These are phyloP conservation scores for Aramus guarauna DNA, from an alignment of 2,113 vertebrate genomes.

Conservation along the genomic window DNA sequence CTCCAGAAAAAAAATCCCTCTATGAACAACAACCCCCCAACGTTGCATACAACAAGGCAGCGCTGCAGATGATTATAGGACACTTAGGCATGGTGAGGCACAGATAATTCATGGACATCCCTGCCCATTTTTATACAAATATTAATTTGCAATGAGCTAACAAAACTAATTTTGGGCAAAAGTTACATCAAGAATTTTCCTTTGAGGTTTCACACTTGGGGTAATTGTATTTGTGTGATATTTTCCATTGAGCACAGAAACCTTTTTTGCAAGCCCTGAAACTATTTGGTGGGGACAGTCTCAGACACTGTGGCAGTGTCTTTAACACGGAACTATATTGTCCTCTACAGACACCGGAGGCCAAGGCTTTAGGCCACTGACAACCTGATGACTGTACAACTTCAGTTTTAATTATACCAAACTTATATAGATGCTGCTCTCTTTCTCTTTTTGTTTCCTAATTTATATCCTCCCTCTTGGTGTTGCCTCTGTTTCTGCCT, in stretches of 20 bases:
- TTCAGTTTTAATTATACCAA: background rate
- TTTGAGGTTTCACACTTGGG: background rate
- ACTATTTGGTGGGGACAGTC: background rate
- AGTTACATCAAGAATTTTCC: background rate
- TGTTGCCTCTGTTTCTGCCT: background rate
- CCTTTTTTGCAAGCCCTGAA: background rate
- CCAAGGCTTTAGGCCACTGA: background rate
- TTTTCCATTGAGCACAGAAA: background rate
- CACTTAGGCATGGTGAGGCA: background rate
- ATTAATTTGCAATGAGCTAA: background rate
- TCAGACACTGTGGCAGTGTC: background rate
- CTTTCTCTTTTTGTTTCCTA: background rate
- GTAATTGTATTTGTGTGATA: background rate
- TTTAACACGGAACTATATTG: background rate
- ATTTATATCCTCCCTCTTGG: background rate
- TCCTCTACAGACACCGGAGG: background rate
- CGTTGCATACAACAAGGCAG: background rate
- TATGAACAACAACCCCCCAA: background rate
- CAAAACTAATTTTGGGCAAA: background rate
- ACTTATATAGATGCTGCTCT: background rate
- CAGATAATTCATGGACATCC: background rate
- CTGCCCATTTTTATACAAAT: background rate
- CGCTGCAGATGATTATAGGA: background rate
- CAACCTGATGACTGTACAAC: background rate
- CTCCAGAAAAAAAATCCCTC: background rate